A percentile compares a stretch with the other conserved stretches of the same genome.
Conservation (phyloP, 2,888 invertebrate genomes). For the Platynereis dumerilii region DNA sequence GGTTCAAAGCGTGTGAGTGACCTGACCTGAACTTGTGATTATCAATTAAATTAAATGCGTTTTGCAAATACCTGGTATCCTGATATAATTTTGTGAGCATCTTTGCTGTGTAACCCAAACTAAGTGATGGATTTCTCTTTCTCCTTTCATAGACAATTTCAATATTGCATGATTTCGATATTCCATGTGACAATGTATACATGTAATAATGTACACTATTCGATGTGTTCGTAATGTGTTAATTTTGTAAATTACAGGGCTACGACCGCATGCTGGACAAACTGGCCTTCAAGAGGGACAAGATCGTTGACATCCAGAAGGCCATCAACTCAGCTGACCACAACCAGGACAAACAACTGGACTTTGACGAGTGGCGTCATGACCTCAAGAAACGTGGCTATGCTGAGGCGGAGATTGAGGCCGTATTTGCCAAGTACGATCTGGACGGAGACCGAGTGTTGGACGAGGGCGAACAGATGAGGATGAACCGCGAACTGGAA, state of each 20-base stretch:
- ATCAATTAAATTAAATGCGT: too few species aligned
- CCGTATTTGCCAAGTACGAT: constrained; percentile 73
- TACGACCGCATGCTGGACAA: constrained; percentile 68
- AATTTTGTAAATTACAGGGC: constrained; percentile 53
- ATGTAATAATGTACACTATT: too few species aligned
- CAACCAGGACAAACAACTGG: constrained; percentile 64
- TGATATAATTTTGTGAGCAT: too few species aligned
- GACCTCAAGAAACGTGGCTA: constrained; percentile 70
- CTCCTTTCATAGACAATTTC: too few species aligned
- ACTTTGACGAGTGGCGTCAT: constrained; percentile 66
- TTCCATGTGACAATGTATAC: too few species aligned
- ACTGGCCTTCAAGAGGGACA: constrained; percentile 65
- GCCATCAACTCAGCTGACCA: constrained; percentile 65
- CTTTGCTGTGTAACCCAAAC: too few species aligned
- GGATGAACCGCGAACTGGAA: constrained; percentile 66
- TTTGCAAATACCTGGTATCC: too few species aligned
- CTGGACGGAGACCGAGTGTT: constrained; percentile 67
- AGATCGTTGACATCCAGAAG: constrained; percentile 67
- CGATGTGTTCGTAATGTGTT: too few species aligned
- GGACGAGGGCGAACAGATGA: constrained; percentile 65
- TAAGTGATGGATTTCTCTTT: too few species aligned
- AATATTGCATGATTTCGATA: too few species aligned
- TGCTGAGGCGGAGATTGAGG: constrained; percentile 72
- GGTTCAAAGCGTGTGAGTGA: too few species aligned
- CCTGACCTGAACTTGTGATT: too few species aligned